Percentiles rank a stretch among this genome's conserved stretches.
phyloP scores from a whole-genome alignment of 2,888 invertebrate species.

The Drosophila recens region DNA sequence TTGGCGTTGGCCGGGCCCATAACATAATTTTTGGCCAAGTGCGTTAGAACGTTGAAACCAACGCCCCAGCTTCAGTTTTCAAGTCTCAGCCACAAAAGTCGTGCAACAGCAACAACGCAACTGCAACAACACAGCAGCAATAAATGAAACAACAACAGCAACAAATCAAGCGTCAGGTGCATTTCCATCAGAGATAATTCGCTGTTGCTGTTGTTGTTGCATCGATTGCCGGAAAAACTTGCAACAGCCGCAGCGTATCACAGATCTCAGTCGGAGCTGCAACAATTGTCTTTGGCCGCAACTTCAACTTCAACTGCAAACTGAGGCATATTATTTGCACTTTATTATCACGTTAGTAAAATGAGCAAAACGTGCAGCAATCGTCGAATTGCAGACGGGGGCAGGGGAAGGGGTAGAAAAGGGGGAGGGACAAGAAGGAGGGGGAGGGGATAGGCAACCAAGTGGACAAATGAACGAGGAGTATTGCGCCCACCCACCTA shows the following conservation, averaged over 20 bases:
- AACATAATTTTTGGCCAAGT: conserved; percentile 29
- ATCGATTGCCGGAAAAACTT: conserved; percentile 75
- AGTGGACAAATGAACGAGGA: conserved; percentile 18
- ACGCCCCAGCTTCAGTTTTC: conserved; percentile 56
- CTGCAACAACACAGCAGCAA: not conserved
- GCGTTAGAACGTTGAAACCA: conserved; percentile 70
- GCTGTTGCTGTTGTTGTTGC: conserved; percentile 50
- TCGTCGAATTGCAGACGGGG: conserved; percentile 23
- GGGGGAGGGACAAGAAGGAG: not conserved
- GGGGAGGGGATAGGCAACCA: not conserved
- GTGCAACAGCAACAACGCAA: conserved; percentile 50
- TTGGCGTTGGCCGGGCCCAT: conserved; percentile 19
- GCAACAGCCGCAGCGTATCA: conserved; percentile 64
- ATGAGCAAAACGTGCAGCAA: conserved; percentile 82
- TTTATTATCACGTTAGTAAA: conserved; percentile 85
- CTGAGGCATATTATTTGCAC: conserved; percentile 85
- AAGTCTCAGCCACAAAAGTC: conserved; percentile 43
- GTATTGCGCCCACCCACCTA: conserved; percentile 54
- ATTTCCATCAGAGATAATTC: conserved; percentile 83
- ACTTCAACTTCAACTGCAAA: conserved; percentile 54
- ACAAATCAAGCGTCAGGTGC: conserved; percentile 83
- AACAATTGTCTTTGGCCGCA: conserved; percentile 64
- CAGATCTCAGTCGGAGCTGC: conserved; percentile 47
- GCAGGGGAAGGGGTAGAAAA: not conserved
- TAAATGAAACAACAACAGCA: conserved; percentile 28